Conservation (phyloP, 2,888 invertebrate species). For the Lacanobia wlatinum region DNA sequence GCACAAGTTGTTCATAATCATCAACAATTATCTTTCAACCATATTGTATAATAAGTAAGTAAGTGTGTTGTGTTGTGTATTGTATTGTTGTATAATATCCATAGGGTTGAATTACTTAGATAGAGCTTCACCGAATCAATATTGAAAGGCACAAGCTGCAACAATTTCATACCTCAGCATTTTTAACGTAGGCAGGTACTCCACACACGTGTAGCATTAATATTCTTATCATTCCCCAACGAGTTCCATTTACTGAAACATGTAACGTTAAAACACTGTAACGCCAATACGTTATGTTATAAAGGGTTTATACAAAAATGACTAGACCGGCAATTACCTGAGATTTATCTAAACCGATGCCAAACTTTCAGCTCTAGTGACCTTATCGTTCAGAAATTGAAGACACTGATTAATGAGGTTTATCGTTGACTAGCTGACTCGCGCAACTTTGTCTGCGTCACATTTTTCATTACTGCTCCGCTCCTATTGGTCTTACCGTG, state of each 20-base stretch:
- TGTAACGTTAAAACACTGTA: constrained; percentile 23
- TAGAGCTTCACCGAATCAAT: not conserved
- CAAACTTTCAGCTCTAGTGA: constrained; percentile 26
- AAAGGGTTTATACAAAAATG: constrained; percentile 9
- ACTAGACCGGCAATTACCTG: constrained; percentile 39
- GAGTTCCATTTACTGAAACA: constrained; percentile 24
- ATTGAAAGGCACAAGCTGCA: not conserved
- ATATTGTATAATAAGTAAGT: too few relatives aligned
- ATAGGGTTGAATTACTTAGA: too few relatives aligned
- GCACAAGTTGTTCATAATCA: too few relatives aligned
- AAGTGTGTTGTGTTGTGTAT: too few relatives aligned
- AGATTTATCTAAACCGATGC: constrained; percentile 19
- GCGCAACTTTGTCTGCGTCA: too few relatives aligned
- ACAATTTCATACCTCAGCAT: not conserved
- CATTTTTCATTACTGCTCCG: too few relatives aligned
- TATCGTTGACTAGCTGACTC: too few relatives aligned
- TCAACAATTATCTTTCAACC: not conserved
- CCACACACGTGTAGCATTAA: constrained; percentile 13
- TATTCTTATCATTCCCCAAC: constrained; percentile 28
- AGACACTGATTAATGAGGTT: constrained; percentile 53
- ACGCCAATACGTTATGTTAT: not conserved
- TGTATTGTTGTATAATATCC: too few relatives aligned
- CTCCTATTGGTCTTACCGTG: too few relatives aligned
- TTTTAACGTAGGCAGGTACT: not conserved
- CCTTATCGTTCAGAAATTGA: constrained; percentile 25